Evolutionary conservation across 1,140 invertebrate genomes (phyloP).

Genomic region (Pseudomyrmex flavicornis): DNA sequence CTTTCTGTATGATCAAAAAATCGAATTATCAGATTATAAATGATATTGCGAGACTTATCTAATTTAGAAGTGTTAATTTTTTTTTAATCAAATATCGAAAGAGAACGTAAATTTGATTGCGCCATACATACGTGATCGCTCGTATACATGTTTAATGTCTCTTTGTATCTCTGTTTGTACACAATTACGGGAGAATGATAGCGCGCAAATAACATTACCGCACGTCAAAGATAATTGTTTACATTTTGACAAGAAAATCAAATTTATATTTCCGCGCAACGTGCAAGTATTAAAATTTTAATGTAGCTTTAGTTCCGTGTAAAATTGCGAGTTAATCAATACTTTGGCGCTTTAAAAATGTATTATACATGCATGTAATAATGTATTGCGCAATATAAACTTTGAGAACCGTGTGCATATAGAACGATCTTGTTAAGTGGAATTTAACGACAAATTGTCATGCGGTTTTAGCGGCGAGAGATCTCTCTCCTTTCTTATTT

Average conservation of each 20-base stretch:
- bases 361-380: neutral
- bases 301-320: neutral
- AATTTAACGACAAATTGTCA: constrained; percentile 6
- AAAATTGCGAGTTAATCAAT: neutral
- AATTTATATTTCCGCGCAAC: neutral
- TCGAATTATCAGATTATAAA: constrained; percentile 1
- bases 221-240: constrained; percentile 12
- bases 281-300: constrained; percentile 10
- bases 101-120: neutral
- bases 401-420: neutral
- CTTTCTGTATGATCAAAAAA: neutral
- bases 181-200: neutral
- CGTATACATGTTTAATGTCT: neutral
- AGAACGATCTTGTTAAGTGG: constrained; percentile 2
- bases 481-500: constrained; percentile 1
- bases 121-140: neutral
- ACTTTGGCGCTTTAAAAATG: neutral
- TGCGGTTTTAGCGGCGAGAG: constrained; percentile 4
- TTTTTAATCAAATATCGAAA: constrained; percentile 13
- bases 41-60: too few relatives aligned
- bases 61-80: too few relatives aligned
- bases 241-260: neutral
- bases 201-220: neutral
- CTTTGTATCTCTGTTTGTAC: neutral
- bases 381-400: constrained; percentile 2